Percentiles rank a stretch among this genome's conserved stretches.
These are phyloP conservation scores for Polymixis lichenea DNA, from an alignment of 2,888 invertebrate species.

Conservation along the genomic window DNA sequence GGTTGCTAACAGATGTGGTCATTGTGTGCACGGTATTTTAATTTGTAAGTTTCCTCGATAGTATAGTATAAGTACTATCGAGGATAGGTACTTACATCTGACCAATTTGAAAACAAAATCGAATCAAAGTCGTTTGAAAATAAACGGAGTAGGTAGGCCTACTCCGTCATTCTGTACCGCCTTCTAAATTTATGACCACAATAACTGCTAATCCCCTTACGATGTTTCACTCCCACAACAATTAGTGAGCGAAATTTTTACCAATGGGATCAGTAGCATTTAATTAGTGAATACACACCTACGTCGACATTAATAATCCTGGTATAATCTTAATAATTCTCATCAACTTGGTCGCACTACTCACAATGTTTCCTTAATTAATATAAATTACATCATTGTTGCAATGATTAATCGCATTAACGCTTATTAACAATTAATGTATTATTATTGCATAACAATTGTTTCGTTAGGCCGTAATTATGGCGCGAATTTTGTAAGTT, in stretches of 20 bases:
- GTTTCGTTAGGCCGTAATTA: slow-evolving; percentile 49
- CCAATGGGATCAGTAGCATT: background rate
- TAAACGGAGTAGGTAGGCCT: too few species aligned
- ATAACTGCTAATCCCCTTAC: background rate
- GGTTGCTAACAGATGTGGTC: too few species aligned
- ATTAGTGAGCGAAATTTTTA: background rate
- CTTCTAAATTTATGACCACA: too few species aligned
- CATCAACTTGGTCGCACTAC: slow-evolving; percentile 52
- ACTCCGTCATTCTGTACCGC: background rate
- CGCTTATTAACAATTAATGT: slow-evolving; percentile 68
- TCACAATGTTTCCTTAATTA: slow-evolving; percentile 75
- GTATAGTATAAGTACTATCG: too few species aligned
- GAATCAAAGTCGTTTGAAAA: too few species aligned
- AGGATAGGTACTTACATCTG: too few species aligned
- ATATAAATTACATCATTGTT: slow-evolving; percentile 81
- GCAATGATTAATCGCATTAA: slow-evolving; percentile 77
- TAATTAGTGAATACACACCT: background rate
- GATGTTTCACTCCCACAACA: background rate
- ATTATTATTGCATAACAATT: slow-evolving; percentile 61
- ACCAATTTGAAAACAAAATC: too few species aligned
- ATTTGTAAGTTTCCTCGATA: too few species aligned
- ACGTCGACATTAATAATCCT: background rate
- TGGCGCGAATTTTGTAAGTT: slow-evolving; percentile 34
- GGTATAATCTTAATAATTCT: slow-evolving; percentile 52
- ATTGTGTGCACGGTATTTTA: too few species aligned